A percentile compares a stretch with the other conserved stretches of the same genome.
Evolutionary conservation across 92 coral and sea anemone species (phyloP).

Genomic region (Zoanthus sansibaricus): DNA sequence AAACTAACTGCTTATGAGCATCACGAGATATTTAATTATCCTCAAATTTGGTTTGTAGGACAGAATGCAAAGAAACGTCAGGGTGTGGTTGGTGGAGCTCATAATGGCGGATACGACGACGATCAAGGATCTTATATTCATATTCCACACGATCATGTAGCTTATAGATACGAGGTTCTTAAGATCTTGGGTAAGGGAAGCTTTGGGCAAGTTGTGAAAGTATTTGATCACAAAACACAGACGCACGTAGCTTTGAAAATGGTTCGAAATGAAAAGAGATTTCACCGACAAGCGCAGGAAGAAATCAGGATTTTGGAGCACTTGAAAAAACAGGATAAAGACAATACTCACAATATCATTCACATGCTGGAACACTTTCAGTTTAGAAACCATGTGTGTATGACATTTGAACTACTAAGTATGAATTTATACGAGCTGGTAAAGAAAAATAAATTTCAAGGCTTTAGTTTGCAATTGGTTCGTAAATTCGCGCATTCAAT

Average conservation of each 20-base stretch:
- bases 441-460: constrained; percentile 99
- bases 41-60: constrained; percentile 96
- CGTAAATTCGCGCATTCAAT: constrained; percentile 98
- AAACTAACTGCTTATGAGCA: constrained; percentile 96
- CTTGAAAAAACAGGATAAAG: constrained; percentile 95
- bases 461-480: constrained; percentile 93
- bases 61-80: constrained; percentile 98
- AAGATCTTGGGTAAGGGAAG: constrained; percentile 98
- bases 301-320: constrained; percentile 97
- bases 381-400: constrained; percentile 97
- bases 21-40: constrained; percentile 96
- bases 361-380: constrained; percentile 96
- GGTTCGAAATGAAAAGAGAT: constrained; percentile 99
- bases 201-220: constrained; percentile 99
- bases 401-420: constrained; percentile 96
- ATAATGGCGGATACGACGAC: constrained; percentile 97
- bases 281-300: constrained; percentile 97
- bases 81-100: constrained; percentile 99
- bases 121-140: constrained; percentile 99
- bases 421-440: constrained; percentile 96
- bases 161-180: constrained; percentile 95
- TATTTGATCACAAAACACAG: constrained; percentile 96
- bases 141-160: constrained; percentile 98
- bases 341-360: constrained; percentile 89
- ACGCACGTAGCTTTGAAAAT: constrained; percentile 94